Base-by-base conservation (phyloP, 1,140 invertebrate species). In the Melipona quadrifasciata region DNA sequence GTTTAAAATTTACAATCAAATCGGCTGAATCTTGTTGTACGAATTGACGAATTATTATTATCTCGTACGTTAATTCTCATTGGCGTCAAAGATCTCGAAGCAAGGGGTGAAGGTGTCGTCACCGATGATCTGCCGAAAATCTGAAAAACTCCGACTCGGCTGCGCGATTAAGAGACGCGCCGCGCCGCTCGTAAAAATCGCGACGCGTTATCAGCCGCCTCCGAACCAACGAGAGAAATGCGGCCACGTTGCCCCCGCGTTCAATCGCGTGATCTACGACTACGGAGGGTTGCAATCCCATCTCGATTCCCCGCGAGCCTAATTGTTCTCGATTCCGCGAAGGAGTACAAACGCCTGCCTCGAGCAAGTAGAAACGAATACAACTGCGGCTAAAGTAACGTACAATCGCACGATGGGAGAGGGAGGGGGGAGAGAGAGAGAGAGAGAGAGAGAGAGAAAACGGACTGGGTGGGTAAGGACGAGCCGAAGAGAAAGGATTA, bases 231-330 rank as follows among this genome's bases (percentile, higher is more conserved):
- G 39, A 67, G 27, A 61, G 10, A 19, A 19, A 31, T 67, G n/a
- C n/a, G n/a, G n/a, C 27, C 16, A 24, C 61, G 47, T 17, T 11
- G 10, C 17, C 2, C 39, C 8, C 39, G 0, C 39, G 34, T 11
- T 78, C 67, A 78, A 78, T 78, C 76, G 61, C 19, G 1, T 78
- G 19, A 78, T 51, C 27, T 78, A 78, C 61, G 61, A 27, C 27
- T 31, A 47, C 39, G 51, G 27, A 65, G 47, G 39, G 10, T 64
- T 47, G 58, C 6, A 31, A 53, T 21, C 39, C 1, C 39, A n/a
- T 47, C 39, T 10, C n/a, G n/a, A n/a, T 65, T n/a, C 11, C 24
- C 21, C 47, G 10, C 1, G 24, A 5, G 47, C 16, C 16, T 61
- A 67, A 78, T 78, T 53, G 76, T n/a, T 12, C 27, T 19, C 14